phyloP scores from a whole-genome alignment of 2,113 vertebrate species.

The Protobothrops mucrosquamatus region DNA sequence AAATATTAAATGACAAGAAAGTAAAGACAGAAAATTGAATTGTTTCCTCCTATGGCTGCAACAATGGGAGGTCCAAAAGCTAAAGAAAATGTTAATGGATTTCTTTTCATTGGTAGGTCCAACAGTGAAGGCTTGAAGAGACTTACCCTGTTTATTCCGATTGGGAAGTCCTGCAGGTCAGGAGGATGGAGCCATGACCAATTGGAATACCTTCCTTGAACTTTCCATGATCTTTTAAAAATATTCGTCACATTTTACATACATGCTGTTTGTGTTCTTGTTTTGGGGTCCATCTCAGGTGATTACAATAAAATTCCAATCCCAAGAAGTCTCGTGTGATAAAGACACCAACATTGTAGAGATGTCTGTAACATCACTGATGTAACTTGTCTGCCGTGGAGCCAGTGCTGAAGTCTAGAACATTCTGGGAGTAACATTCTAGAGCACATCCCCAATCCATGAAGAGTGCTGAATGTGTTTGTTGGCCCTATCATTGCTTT shows the following conservation, averaged over 20 bases:
- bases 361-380: background rate
- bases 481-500: background rate
- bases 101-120: background rate
- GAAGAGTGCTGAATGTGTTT: background rate
- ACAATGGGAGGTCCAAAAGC: background rate
- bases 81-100: background rate
- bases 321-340: background rate
- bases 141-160: background rate
- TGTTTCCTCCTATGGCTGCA: background rate
- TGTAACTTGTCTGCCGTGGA: background rate
- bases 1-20: background rate
- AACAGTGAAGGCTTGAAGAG: background rate
- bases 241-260: background rate
- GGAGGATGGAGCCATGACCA: background rate
- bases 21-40: background rate
- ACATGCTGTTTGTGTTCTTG: background rate
- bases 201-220: background rate
- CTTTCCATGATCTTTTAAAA: background rate
- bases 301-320: background rate
- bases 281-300: background rate
- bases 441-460: background rate
- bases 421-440: background rate
- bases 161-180: conserved; percentile 9
- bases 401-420: background rate
- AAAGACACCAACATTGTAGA: background rate